These are phyloP conservation scores for Dendroctonus ponderosae DNA, from an alignment of 1,140 invertebrate species.

Conservation along the genomic window DNA sequence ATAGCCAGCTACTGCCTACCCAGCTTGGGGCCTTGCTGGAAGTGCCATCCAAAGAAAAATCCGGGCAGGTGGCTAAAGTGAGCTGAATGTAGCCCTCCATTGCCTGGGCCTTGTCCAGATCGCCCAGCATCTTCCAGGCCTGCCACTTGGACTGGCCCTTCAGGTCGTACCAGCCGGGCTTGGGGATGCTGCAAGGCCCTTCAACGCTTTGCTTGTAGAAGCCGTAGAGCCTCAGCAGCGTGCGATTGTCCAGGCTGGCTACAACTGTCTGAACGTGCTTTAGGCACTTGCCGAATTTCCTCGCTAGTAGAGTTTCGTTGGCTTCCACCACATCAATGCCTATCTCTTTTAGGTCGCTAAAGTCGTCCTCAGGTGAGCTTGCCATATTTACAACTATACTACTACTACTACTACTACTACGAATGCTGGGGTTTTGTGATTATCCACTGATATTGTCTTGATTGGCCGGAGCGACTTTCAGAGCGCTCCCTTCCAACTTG, in stretches of 20 bases:
- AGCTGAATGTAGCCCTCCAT: conserved; percentile 76
- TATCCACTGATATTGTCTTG: conserved; percentile 15
- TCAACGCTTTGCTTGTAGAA: conserved; percentile 84
- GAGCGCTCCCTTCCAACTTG: conserved; percentile 64
- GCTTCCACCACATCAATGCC: conserved; percentile 50
- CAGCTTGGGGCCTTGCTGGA: conserved; percentile 51
- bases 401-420: conserved; percentile 6
- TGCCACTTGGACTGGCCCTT: conserved; percentile 87
- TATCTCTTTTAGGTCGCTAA: conserved; percentile 57
- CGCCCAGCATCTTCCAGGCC: conserved; percentile 77
- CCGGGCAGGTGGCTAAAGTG: conserved; percentile 63
- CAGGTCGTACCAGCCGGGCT: conserved; percentile 78
- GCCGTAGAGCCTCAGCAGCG: conserved; percentile 78
- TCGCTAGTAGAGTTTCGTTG: conserved; percentile 35
- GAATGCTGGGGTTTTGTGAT: not conserved
- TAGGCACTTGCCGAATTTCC: conserved; percentile 18
- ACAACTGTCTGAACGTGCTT: conserved; percentile 22
- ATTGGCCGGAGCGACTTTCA: conserved; percentile 58
- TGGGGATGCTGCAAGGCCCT: conserved; percentile 71
- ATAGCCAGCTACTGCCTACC: conserved; percentile 51
- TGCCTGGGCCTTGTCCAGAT: conserved; percentile 67
- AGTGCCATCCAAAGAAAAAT: conserved; percentile 51
- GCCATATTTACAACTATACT: conserved; percentile 50
- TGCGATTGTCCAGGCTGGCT: conserved; percentile 59
- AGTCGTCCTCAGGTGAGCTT: conserved; percentile 53